Percentiles rank a stretch among this genome's conserved stretches.
phyloP scores from a whole-genome alignment of 1,140 invertebrate genomes.

The Zaprionus ornatus region DNA sequence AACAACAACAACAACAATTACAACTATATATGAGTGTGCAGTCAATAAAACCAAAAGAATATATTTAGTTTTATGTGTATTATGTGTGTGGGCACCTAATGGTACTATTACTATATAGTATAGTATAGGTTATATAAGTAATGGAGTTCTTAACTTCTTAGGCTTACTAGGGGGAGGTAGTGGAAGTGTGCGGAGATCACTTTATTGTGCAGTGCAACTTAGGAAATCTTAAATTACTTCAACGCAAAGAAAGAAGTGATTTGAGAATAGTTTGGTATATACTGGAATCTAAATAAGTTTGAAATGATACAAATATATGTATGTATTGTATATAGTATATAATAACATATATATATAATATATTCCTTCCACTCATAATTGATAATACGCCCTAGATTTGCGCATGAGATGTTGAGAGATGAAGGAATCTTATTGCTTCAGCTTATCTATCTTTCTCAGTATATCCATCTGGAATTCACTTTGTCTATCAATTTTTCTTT shows the following conservation, averaged over 20 bases:
- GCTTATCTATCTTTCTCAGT: no score
- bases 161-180: no score
- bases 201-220: neutral
- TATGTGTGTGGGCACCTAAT: neutral
- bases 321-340: no score
- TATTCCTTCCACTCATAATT: no score
- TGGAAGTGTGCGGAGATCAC: neutral
- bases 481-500: no score
- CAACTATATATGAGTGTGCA: conserved; percentile 53
- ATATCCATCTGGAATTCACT: no score
- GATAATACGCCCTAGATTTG: no score
- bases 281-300: no score
- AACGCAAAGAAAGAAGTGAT: neutral
- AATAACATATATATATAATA: no score
- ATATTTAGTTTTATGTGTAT: conserved; percentile 28
- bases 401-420: no score
- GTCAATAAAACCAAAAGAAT: conserved; percentile 59
- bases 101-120: neutral
- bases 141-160: neutral
- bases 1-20: conserved; percentile 24
- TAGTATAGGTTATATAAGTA: conserved; percentile 29
- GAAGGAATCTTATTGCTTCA: no score
- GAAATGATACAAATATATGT: no score
- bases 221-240: neutral
- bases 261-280: neutral